Percentiles rank a stretch among this genome's conserved stretches.
phyloP scores from a whole-genome alignment of 2,797 vertebrate genomes.

The Pempheris klunzingeri region DNA sequence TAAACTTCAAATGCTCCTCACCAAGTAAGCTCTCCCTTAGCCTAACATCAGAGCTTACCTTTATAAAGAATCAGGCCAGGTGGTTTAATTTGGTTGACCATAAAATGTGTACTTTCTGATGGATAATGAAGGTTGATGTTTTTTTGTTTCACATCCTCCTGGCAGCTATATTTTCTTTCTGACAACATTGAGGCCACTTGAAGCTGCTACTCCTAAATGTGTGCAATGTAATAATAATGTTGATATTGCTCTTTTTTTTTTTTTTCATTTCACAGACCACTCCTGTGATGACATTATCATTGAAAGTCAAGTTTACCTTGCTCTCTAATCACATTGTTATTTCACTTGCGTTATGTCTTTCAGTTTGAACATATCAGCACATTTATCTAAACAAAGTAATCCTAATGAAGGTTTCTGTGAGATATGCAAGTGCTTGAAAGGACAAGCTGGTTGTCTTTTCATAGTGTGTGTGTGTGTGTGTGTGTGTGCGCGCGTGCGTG shows the following conservation, averaged over 20 bases:
- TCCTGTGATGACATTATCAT: not conserved
- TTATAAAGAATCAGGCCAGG: not conserved
- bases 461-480: constrained; percentile 17
- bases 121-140: constrained; percentile 31
- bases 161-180: constrained; percentile 44
- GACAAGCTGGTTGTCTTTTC: constrained; percentile 19
- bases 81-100: constrained; percentile 3
- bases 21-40: not conserved
- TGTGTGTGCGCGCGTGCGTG: not conserved
- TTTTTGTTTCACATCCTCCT: constrained; percentile 26
- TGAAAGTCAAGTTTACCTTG: constrained; percentile 27
- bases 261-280: constrained; percentile 18
- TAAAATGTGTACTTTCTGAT: constrained; percentile 29
- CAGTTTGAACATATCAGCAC: constrained; percentile 19
- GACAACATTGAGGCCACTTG: constrained; percentile 25
- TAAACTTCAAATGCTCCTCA: constrained; percentile 6
- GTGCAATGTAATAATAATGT: constrained; percentile 50
- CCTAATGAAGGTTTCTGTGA: constrained; percentile 21
- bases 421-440: constrained; percentile 16
- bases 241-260: constrained; percentile 14
- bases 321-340: constrained; percentile 20
- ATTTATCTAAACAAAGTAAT: constrained; percentile 14
- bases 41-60: not conserved
- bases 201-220: constrained; percentile 42
- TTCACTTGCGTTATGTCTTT: constrained; percentile 20